Evolutionary conservation across 2,113 vertebrate genomes (phyloP), one percentile per base, ranked within the genome.

Genomic region (Melanerpes formicivorus): DNA sequence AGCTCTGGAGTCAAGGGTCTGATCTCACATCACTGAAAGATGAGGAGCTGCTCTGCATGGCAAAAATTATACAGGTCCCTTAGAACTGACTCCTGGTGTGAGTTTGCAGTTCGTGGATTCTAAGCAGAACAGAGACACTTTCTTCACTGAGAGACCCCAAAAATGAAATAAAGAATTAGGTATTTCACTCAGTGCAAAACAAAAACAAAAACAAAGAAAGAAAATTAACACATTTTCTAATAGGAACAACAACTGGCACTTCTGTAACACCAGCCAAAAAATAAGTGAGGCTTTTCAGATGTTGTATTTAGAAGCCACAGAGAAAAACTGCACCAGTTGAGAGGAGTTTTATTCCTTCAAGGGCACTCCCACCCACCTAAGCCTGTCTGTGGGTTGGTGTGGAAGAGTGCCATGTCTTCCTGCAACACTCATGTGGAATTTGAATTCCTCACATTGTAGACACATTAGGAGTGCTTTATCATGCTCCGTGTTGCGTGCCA

Each of bases 401-500:
- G 85, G 83, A 90, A 90, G 30, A 80, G 26, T 25, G 69, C 59
- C 6, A 0, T 40, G 56, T 69, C 82, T 84, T 88, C 86, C 84
- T 14, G 29, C 71, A 90, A 71, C 29, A 40, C 75, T 87, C 74
- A 42, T 9, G 17, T 3, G 0, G 78, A 92, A 94, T 90, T 84
- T 80, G 84, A 71, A 93, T 93, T 88, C 87, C 69, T 95, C 75
- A 60, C 91, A 71, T 91, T 87, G 76, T 83, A 95, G 95, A 93
- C 90, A 11, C 76, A 83, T 95, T 92, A 95, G 82, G 84, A 95
- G 60, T 91, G 90, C 82, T 95, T 93, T 93, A 95, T 93, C 94
- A 85, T 85, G 75, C 87, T 93, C 84, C 60, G 59, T 85, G 84
- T 95, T 93, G 90, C 82, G 87, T 56, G 42, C 18, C 11, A 42